Evolutionary conservation across 1,140 invertebrate genomes (phyloP).

Genomic region (Euglossa dilemma): DNA sequence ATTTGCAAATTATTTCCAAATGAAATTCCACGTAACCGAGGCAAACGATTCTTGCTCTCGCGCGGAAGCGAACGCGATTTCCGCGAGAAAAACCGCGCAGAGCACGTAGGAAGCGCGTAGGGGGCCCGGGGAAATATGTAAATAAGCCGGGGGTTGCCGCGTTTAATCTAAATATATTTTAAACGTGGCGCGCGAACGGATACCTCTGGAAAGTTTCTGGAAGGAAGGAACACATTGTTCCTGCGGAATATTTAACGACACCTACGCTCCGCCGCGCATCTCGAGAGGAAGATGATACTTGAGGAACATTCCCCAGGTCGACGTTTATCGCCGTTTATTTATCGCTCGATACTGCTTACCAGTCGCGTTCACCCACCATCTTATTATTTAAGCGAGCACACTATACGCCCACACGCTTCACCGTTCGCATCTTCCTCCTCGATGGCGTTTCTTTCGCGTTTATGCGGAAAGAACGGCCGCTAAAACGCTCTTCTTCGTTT

Average conservation of each 20-base stretch:
- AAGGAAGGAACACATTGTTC: constrained; percentile 38
- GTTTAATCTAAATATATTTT: constrained; percentile 19
- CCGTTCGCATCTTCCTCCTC: neutral
- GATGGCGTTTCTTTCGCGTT: neutral
- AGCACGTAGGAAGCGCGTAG: neutral
- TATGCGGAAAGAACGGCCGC: neutral
- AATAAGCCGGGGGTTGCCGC: neutral
- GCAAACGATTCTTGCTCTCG: neutral
- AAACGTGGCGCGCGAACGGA: neutral
- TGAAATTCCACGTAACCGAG: no score
- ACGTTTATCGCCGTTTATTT: constrained; percentile 56
- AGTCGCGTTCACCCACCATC: constrained; percentile 31
- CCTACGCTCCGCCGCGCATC: constrained; percentile 29
- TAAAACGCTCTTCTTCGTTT: no score
- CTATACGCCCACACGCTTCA: constrained; percentile 16
- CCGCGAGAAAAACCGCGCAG: no score
- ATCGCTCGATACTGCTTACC: constrained; percentile 46
- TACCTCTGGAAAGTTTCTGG: constrained; percentile 2
- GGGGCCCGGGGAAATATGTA: neutral
- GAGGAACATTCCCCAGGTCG: constrained; percentile 34
- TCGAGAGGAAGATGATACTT: constrained; percentile 40
- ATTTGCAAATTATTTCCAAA: no score
- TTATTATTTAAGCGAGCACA: constrained; percentile 50
- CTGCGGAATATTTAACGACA: constrained; percentile 59
- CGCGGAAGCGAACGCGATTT: constrained; percentile 3